phyloP scores from a whole-genome alignment of 1,140 invertebrate species.

The Aphelenchoides fujianensis region DNA sequence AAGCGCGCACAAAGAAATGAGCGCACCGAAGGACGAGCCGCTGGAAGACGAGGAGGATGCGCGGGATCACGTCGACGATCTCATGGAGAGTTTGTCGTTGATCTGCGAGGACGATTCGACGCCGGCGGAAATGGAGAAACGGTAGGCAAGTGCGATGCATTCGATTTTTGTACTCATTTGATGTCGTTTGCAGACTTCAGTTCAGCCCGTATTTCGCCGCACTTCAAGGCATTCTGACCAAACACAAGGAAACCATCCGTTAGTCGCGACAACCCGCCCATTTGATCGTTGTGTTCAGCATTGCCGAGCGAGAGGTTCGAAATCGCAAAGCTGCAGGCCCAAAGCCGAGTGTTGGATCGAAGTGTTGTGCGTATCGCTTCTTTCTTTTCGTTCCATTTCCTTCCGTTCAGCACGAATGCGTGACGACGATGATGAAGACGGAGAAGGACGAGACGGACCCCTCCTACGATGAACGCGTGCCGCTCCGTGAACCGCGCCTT shows the following conservation, averaged over 20 bases:
- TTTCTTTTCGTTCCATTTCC: background rate
- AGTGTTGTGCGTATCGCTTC: background rate
- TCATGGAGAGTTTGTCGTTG: background rate
- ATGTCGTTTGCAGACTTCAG: background rate
- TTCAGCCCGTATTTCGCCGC: background rate
- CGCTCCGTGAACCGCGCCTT: background rate
- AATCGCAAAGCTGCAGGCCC: conserved; percentile 3
- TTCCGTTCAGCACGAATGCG: background rate
- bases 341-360: background rate
- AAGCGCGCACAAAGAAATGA: background rate
- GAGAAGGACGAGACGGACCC: background rate
- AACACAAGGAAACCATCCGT: background rate
- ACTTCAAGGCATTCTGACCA: background rate
- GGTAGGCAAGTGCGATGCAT: too few species aligned
- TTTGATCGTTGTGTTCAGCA: background rate
- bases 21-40: background rate
- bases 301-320: background rate
- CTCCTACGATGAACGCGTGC: background rate
- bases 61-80: background rate
- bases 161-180: background rate
- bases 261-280: background rate
- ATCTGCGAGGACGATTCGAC: background rate
- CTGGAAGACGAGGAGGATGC: background rate
- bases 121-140: background rate
- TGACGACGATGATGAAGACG: conserved; percentile 5